Base-by-base conservation (phyloP, 2,113 vertebrate species). In the Callipepla californica region DNA sequence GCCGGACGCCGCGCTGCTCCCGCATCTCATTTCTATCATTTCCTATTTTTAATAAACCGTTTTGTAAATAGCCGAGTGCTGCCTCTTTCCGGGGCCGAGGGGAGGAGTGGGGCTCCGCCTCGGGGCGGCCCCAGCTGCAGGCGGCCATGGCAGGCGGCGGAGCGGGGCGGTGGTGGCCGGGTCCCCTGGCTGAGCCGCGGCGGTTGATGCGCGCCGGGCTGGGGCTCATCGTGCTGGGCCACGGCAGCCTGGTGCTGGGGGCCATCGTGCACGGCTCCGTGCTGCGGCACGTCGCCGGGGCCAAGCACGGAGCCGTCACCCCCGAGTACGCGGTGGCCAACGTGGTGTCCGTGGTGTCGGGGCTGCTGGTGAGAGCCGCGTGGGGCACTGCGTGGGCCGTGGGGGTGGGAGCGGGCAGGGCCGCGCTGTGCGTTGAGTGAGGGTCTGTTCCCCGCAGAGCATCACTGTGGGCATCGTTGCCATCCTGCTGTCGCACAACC, bases 261-360 rank as follows among this genome's bases (percentile, higher is more conserved):
- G 99, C 99, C 12, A 98, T 99, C 70, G 98, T 99, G 63, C 99
- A 99, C 53, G 99, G 99, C 58, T 98, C 96, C 0, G 97, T 99
- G 18, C 97, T 99, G 44, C 98, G 99, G 30, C 99, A 99, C 73
- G 98, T 99, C 66, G 98, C 98, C 36, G 98, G 98, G 75, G 98
- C 99, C 44, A 92, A 68, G 40, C 97, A 97, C 19, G 82, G n/a
- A n/a, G n/a, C 96, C 2, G 96, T 97, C 94, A 97, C 98, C 14
- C 97, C 98, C 1, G 98, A 99, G 51, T 99, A 99, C 95, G 98
- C 98, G 2, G 88, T 88, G 1, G 97, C 98, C 91, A 99, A 99
- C 94, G 97, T 99, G 82, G 98, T 98, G 95, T 98, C 98, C 0
- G 99, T 99, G 93, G 97, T 98, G 50, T 99, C 99, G 0, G 99